phyloP scores from a whole-genome alignment of 2,888 invertebrate species.

The Fissipunctia ypsillon region DNA sequence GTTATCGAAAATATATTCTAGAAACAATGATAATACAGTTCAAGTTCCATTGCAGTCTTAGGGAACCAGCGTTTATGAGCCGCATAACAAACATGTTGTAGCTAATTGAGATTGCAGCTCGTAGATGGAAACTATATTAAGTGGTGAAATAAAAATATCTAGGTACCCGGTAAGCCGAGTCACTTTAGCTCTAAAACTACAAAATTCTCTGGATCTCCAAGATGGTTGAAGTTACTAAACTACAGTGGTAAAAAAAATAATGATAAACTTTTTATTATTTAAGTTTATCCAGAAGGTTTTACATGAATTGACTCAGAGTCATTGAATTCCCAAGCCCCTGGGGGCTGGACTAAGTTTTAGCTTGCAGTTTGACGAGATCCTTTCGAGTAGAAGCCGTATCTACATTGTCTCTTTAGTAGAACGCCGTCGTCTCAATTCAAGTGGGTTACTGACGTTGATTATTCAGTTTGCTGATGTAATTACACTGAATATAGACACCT shows the following conservation, averaged over 20 bases:
- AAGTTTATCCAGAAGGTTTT: not conserved
- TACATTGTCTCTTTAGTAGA: constrained; percentile 6
- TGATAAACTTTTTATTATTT: not conserved
- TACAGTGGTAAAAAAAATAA: not conserved
- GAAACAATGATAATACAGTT: constrained; percentile 1
- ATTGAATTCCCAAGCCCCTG: not conserved
- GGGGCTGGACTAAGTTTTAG: not conserved
- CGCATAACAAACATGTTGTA: constrained; percentile 1
- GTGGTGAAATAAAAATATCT: constrained; percentile 2
- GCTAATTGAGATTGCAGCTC: constrained; percentile 21
- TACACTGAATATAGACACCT: constrained; percentile 55
- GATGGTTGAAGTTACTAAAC: not conserved
- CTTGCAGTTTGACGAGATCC: not conserved
- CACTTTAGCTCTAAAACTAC: not conserved
- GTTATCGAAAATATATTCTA: not conserved
- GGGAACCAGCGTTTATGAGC: not conserved
- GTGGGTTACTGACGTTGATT: constrained; percentile 39
- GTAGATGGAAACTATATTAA: constrained; percentile 2
- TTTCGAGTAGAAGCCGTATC: constrained; percentile 1
- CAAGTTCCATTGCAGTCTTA: not conserved
- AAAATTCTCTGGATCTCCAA: too few species aligned
- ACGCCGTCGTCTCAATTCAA: constrained; percentile 3
- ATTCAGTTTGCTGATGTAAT: constrained; percentile 45
- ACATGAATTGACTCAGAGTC: not conserved
- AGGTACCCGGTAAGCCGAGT: too few species aligned